Evolutionary conservation across 2,888 invertebrate species (phyloP).

Genomic region (Orthosia gothica): DNA sequence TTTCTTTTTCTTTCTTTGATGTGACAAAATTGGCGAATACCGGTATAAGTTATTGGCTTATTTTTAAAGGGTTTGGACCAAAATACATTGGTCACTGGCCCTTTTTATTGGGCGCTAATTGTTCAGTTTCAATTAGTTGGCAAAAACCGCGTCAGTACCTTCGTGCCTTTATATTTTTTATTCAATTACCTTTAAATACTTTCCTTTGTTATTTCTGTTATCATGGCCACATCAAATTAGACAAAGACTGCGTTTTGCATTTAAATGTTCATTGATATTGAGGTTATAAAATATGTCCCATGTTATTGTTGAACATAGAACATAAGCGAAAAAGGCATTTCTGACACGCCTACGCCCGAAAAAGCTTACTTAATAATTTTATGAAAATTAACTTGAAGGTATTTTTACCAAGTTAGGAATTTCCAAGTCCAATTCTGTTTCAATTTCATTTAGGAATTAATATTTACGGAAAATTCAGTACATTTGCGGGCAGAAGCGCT

Average conservation of each 20-base stretch:
- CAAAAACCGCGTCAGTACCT: neutral
- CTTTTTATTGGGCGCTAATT: constrained; percentile 12
- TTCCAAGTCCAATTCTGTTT: constrained; percentile 9
- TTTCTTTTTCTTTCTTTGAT: too few relatives aligned
- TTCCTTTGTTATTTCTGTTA: neutral
- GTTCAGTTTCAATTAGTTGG: constrained; percentile 20
- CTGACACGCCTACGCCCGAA: too few relatives aligned
- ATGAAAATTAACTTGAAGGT: neutral
- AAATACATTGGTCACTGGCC: constrained; percentile 5
- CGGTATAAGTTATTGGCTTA: constrained; percentile 43
- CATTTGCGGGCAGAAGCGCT: constrained; percentile 55
- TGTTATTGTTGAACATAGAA: too few relatives aligned
- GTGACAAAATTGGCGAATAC: constrained; percentile 59
- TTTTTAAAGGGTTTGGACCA: constrained; percentile 41
- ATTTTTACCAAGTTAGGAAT: neutral
- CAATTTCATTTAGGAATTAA: constrained; percentile 56
- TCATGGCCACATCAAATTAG: neutral
- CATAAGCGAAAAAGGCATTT: too few relatives aligned
- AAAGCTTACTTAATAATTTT: neutral
- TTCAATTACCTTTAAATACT: neutral
- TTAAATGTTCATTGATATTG: too few relatives aligned
- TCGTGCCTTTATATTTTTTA: neutral
- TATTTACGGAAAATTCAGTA: constrained; percentile 61
- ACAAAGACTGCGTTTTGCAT: neutral
- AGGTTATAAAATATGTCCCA: too few relatives aligned